Evolutionary conservation across 2,888 invertebrate species (phyloP), one percentile per base, ranked within the genome.

Genomic region (Helicoverpa assulta): DNA sequence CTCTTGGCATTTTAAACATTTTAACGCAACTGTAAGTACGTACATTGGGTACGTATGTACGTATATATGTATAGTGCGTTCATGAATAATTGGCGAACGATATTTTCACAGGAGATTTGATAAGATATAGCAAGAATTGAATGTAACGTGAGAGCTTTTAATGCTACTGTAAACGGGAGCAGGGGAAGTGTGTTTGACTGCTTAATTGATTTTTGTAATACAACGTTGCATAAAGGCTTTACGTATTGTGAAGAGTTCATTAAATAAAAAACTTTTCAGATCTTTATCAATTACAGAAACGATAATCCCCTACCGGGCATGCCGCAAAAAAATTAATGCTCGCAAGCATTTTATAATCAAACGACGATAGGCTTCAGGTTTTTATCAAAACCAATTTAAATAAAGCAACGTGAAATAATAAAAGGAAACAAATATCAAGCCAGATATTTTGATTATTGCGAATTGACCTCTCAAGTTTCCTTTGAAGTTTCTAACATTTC

Each of bases 21-120:
- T 7, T 12, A 29, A 29, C 29, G 10, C 29, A 47, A 21, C 64
- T 14, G n/a, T 5, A 5, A 19, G 12, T 56, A 33, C n/a, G 29
- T 19, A n/a, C 43, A 19, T 47, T 26, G 16, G 26, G 26, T 26
- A 26, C 4, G 26, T 4, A 4, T 40, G 5, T 12, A 4, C 14
- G 2, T 21, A 56, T 29, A 10, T 33, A 52, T 51, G 52, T 73
- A 19, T 73, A 21, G 33, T 58, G n/a, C 7, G 33, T 43, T 19
- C 19, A 29, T n/a, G 50, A n/a, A 47, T 67, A 50, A 33, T n/a
- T 21, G 43, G 26, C 50, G 16, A 33, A 33, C 76, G 76, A 76
- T 76, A 67, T 76, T 76, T 76, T 76, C 76, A 76, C 71, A 76
- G 59, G 21, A 64, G 71, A 78, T 73, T 69, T 78, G 61, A 78